Evolutionary conservation across 2,113 vertebrate species (phyloP).

Genomic region (Pterocles burchelli): DNA sequence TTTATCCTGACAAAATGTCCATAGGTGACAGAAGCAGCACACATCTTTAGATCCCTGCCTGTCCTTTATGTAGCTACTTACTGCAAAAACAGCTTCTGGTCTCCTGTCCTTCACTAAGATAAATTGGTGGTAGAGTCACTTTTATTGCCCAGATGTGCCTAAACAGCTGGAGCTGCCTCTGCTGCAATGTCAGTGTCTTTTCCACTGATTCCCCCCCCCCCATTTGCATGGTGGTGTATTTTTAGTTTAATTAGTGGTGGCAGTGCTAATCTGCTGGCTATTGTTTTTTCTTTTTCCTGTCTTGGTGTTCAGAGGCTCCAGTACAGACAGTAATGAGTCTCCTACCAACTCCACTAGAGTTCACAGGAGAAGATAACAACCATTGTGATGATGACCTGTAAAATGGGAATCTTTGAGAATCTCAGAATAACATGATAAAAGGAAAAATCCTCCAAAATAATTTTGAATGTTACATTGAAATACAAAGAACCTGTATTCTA

Average conservation of each 20-base stretch:
- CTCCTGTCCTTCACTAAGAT: neutral
- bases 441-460: neutral
- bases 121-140: neutral
- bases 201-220: fast-evolving
- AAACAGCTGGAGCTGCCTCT: neutral
- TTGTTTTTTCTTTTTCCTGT: no score
- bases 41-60: neutral
- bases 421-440: neutral
- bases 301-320: neutral
- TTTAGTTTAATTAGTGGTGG: neutral
- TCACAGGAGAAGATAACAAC: neutral
- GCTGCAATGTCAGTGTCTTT: neutral
- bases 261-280: neutral
- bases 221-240: neutral
- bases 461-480: neutral
- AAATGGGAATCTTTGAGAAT: neutral
- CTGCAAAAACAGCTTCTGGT: neutral
- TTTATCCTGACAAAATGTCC: neutral
- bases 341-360: neutral
- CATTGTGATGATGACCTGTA: neutral
- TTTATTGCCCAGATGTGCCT: neutral
- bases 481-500: neutral
- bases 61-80: fast-evolving
- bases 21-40: fast-evolving
- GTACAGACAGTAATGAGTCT: neutral